Evolutionary conservation across 2,888 invertebrate species (phyloP).

Genomic region (Agapostemon virescens): DNA sequence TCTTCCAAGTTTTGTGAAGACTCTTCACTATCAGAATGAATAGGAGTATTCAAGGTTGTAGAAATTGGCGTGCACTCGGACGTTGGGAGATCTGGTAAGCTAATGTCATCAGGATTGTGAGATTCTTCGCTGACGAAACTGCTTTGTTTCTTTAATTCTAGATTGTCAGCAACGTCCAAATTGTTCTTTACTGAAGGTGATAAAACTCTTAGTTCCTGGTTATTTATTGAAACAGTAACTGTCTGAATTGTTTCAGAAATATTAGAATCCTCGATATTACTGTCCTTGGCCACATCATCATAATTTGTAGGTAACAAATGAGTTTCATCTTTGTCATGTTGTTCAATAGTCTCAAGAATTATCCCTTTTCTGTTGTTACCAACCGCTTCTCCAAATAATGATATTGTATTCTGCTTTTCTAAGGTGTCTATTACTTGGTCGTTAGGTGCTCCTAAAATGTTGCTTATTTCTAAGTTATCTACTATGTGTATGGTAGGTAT

Average conservation of each 20-base stretch:
- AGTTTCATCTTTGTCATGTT: slow-evolving; percentile 21
- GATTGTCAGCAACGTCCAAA: slow-evolving; percentile 32
- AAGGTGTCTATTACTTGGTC: slow-evolving; percentile 52
- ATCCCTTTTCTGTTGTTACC: slow-evolving; percentile 23
- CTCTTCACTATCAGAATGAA: slow-evolving; percentile 78
- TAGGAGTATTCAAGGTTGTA: slow-evolving; percentile 78
- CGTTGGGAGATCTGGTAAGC: slow-evolving; percentile 77
- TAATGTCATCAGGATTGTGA: slow-evolving; percentile 77
- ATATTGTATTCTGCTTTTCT: slow-evolving; percentile 51
- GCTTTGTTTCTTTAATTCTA: slow-evolving; percentile 68
- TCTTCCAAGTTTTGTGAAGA: slow-evolving; percentile 70
- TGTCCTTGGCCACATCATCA: slow-evolving; percentile 11
- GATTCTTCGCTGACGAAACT: slow-evolving; percentile 74
- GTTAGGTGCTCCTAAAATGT: slow-evolving; percentile 56
- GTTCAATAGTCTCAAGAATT: slow-evolving; percentile 29
- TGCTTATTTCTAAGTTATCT: slow-evolving; percentile 74
- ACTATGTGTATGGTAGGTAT: slow-evolving; percentile 78
- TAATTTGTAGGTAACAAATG: slow-evolving; percentile 18
- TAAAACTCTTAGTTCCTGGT: slow-evolving; percentile 27
- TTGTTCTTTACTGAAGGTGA: slow-evolving; percentile 36
- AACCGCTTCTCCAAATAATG: slow-evolving; percentile 47
- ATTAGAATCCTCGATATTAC: slow-evolving; percentile 13
- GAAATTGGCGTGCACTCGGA: slow-evolving; percentile 78
- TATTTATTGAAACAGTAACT: background rate
- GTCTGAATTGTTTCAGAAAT: slow-evolving; percentile 26